phyloP scores from a whole-genome alignment of 2,888 invertebrate genomes.

The Parnassius glacialis region DNA sequence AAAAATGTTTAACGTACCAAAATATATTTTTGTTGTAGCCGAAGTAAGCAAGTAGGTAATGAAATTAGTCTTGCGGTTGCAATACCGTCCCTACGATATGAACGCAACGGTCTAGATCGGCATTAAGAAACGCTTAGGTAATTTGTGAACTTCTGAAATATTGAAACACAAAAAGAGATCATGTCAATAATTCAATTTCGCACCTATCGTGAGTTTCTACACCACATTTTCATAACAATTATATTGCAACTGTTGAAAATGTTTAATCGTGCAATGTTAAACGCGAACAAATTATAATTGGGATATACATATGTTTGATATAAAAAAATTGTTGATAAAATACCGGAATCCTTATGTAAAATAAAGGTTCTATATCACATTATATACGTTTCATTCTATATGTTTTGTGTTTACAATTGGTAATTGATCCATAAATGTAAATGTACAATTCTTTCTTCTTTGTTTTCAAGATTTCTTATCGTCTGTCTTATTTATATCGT shows the following conservation, averaged over 20 bases:
- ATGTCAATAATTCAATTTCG: constrained; percentile 26
- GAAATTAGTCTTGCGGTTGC: constrained; percentile 2
- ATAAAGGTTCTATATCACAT: too few relatives aligned
- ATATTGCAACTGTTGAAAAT: constrained; percentile 11
- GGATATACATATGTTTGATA: too few relatives aligned
- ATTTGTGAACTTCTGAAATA: constrained; percentile 24
- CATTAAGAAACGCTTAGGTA: constrained; percentile 13
- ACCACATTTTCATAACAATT: constrained; percentile 4
- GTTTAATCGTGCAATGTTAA: neutral
- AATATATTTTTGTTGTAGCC: neutral
- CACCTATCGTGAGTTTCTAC: constrained; percentile 16
- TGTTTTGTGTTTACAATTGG: too few relatives aligned
- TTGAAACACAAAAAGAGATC: constrained; percentile 23
- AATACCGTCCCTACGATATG: constrained; percentile 10
- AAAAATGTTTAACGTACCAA: too few relatives aligned
- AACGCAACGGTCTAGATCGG: constrained; percentile 19
- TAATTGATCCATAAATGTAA: too few relatives aligned
- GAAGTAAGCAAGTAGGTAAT: neutral
- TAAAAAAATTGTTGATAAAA: too few relatives aligned
- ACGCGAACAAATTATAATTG: too few relatives aligned
- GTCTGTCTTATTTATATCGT: too few relatives aligned
- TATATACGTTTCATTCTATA: too few relatives aligned
- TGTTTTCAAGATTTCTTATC: too few relatives aligned
- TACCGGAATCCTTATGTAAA: too few relatives aligned
- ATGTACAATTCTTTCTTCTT: too few relatives aligned